These are phyloP conservation scores for Darwinula stevensoni DNA, from an alignment of 2,888 invertebrate species.

Conservation along the genomic window DNA sequence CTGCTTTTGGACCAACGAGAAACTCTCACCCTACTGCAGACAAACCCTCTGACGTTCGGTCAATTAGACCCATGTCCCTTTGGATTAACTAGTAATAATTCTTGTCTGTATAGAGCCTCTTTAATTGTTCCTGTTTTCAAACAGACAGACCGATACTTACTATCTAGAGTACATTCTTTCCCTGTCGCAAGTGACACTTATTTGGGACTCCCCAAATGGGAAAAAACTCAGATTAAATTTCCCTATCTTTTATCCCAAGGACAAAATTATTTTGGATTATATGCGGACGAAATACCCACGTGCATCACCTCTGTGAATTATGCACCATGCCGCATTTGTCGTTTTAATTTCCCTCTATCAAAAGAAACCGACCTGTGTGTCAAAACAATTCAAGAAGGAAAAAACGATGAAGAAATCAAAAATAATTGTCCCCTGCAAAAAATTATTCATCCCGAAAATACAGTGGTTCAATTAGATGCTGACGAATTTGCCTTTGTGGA, in stretches of 20 bases:
- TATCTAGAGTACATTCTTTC: conserved; percentile 1
- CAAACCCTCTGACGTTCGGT: conserved; percentile 2
- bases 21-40: conserved; percentile 2
- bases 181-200: conserved; percentile 2
- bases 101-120: conserved; percentile 2
- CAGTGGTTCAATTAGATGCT: conserved; percentile 2
- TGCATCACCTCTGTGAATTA: conserved; percentile 2
- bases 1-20: conserved; percentile 2
- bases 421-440: conserved; percentile 2
- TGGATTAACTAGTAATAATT: conserved; percentile 1
- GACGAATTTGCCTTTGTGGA: conserved; percentile 2
- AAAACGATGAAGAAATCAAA: conserved; percentile 2
- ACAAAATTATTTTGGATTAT: conserved; percentile 2
- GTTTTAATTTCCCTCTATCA: conserved; percentile 2
- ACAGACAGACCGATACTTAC: conserved; percentile 2
- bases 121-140: conserved; percentile 2
- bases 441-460: conserved; percentile 2
- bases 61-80: conserved; percentile 2
- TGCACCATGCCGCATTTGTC: conserved; percentile 2
- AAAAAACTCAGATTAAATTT: conserved; percentile 2
- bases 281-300: conserved; percentile 2
- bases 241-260: conserved; percentile 2
- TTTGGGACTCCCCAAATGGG: conserved; percentile 2
- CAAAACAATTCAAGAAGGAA: conserved; percentile 2
- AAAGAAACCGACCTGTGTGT: conserved; percentile 2